Conservation (phyloP, 2,888 invertebrate species). For the Xestia rhomboidea region DNA sequence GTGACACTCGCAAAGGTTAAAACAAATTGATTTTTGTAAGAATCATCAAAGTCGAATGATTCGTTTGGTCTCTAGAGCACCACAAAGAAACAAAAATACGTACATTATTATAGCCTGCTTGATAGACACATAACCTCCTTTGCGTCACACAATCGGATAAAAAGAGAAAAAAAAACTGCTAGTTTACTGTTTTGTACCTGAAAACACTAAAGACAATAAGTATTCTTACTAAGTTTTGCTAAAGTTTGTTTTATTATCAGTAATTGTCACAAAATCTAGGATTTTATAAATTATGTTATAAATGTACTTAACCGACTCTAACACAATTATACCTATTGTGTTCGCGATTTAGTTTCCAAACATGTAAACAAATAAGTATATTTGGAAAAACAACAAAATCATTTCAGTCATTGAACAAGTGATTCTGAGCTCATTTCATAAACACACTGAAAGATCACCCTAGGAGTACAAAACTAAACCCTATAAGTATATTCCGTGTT, state of each 20-base stretch:
- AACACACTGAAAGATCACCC: not conserved
- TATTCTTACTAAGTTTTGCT: not conserved
- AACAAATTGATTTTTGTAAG: too few relatives aligned
- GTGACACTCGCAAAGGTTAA: too few relatives aligned
- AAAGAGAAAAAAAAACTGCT: not conserved
- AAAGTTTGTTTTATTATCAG: not conserved
- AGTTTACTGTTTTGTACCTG: constrained; percentile 23
- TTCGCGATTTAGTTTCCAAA: not conserved
- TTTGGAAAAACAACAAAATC: not conserved
- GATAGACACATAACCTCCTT: too few relatives aligned
- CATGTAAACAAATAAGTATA: not conserved
- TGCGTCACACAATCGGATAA: too few relatives aligned
- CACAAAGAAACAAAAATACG: too few relatives aligned
- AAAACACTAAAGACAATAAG: constrained; percentile 17
- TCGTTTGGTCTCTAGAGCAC: too few relatives aligned
- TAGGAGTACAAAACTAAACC: not conserved
- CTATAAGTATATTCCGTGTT: not conserved
- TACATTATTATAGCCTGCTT: too few relatives aligned
- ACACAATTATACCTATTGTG: not conserved
- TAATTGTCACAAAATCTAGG: not conserved
- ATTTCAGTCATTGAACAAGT: not conserved
- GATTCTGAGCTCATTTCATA: not conserved
- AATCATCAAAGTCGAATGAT: too few relatives aligned
- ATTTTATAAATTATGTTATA: not conserved
- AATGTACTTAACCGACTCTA: too few relatives aligned